phyloP scores from a whole-genome alignment of 1,140 invertebrate species.

The Himalopsyche phryganea region DNA sequence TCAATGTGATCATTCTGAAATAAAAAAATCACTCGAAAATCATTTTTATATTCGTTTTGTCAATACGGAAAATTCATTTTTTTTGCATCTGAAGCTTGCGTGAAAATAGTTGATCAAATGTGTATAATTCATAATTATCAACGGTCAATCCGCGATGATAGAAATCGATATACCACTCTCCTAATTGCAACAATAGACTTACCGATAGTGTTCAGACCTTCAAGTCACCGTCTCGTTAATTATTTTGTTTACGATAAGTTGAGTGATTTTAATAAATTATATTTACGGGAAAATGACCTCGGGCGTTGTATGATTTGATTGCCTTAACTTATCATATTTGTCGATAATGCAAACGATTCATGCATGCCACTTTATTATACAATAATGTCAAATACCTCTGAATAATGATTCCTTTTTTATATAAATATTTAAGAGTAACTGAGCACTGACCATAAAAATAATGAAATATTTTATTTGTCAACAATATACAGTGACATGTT shows the following conservation, averaged over 20 bases:
- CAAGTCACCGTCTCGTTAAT: neutral
- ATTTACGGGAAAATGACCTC: neutral
- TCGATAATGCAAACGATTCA: neutral
- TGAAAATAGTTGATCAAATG: too few species aligned
- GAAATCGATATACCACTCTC: neutral
- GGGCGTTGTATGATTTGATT: neutral
- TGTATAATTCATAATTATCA: too few species aligned
- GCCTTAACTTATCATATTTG: constrained; percentile 3
- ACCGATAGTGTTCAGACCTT: constrained; percentile 26
- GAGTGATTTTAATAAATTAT: neutral
- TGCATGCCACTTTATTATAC: constrained; percentile 1
- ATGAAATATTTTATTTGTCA: constrained; percentile 22
- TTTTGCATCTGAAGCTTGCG: too few species aligned
- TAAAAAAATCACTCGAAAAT: too few species aligned
- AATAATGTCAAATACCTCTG: constrained; percentile 22
- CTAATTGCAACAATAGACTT: constrained; percentile 15
- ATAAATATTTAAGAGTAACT: constrained; percentile 15
- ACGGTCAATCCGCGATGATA: neutral
- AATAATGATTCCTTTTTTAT: constrained; percentile 30
- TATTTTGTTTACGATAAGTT: neutral
- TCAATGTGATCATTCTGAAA: too few species aligned
- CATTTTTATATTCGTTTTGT: too few species aligned
- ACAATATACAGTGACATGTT: constrained; percentile 27
- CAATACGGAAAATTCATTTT: too few species aligned
- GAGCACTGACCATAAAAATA: constrained; percentile 16